phyloP scores from a whole-genome alignment of 2,888 invertebrate species.

The Branchellion lobata region DNA sequence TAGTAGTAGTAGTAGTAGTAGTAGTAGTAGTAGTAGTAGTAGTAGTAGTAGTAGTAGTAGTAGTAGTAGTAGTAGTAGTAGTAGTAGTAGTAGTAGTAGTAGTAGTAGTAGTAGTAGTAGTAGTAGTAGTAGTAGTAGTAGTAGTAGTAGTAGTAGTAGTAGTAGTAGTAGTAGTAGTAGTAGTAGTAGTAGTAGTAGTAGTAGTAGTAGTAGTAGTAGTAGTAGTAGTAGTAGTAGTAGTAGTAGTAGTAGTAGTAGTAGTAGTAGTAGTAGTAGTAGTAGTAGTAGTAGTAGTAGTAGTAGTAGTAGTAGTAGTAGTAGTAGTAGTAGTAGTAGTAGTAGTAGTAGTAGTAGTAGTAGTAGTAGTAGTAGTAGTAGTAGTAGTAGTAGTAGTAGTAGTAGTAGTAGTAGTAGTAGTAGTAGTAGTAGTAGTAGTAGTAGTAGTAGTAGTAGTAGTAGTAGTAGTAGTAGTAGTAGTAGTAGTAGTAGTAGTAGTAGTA shows the following conservation, averaged over 20 bases:
- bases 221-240: constrained; percentile 23
- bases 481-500: constrained; percentile 24
- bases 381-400: constrained; percentile 27
- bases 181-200: constrained; percentile 23
- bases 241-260: constrained; percentile 13
- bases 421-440: constrained; percentile 31
- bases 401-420: constrained; percentile 30
- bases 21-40: constrained; percentile 40
- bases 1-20: constrained; percentile 42
- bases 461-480: constrained; percentile 27
- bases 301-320: constrained; percentile 22
- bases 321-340: constrained; percentile 23
- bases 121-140: constrained; percentile 31
- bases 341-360: constrained; percentile 32
- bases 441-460: constrained; percentile 28
- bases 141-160: constrained; percentile 28
- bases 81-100: constrained; percentile 23
- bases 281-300: constrained; percentile 30
- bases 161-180: constrained; percentile 27
- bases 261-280: constrained; percentile 30
- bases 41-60: constrained; percentile 45
- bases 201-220: constrained; percentile 26
- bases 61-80: constrained; percentile 28
- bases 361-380: constrained; percentile 32
- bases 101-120: constrained; percentile 30